Conservation (phyloP, 2,113 vertebrate species). For the Holacanthus passer region DNA sequence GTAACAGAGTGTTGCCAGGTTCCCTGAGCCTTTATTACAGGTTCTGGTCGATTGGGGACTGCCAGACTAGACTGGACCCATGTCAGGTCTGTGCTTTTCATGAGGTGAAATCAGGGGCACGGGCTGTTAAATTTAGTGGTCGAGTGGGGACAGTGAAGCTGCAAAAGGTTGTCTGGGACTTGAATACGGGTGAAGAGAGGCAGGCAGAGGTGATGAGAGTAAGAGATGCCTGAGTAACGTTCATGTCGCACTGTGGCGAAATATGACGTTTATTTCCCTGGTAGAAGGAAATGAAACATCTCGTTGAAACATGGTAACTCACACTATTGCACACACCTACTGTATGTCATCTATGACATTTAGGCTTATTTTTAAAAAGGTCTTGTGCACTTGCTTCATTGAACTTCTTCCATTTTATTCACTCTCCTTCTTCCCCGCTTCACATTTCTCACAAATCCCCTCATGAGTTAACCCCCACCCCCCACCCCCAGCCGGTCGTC, state of each 20-base stretch:
- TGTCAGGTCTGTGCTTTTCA: slow-evolving; percentile 43
- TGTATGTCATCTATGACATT: neutral
- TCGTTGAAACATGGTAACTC: neutral
- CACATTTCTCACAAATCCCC: slow-evolving; percentile 54
- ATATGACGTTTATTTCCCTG: slow-evolving; percentile 9
- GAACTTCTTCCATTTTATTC: neutral
- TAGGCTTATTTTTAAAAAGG: neutral
- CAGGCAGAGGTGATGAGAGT: slow-evolving; percentile 13
- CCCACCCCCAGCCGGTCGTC: neutral
- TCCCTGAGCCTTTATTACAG: slow-evolving; percentile 30
- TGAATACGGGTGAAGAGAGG: slow-evolving; percentile 41
- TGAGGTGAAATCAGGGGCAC: slow-evolving; percentile 44
- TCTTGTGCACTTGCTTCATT: slow-evolving; percentile 5
- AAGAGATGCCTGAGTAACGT: neutral
- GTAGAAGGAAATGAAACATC: neutral
- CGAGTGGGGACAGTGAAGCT: slow-evolving; percentile 4
- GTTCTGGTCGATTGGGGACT: slow-evolving; percentile 10
- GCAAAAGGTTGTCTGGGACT: slow-evolving; percentile 23
- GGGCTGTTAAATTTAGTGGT: slow-evolving; percentile 41
- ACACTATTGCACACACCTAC: neutral
- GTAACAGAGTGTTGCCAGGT: slow-evolving; percentile 28
- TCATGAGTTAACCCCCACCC: slow-evolving; percentile 7
- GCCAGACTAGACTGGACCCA: slow-evolving; percentile 18
- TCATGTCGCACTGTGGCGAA: neutral
- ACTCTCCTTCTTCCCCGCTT: neutral